Conservation (phyloP, 2,888 invertebrate species). For the Drosophila imparisetae region DNA sequence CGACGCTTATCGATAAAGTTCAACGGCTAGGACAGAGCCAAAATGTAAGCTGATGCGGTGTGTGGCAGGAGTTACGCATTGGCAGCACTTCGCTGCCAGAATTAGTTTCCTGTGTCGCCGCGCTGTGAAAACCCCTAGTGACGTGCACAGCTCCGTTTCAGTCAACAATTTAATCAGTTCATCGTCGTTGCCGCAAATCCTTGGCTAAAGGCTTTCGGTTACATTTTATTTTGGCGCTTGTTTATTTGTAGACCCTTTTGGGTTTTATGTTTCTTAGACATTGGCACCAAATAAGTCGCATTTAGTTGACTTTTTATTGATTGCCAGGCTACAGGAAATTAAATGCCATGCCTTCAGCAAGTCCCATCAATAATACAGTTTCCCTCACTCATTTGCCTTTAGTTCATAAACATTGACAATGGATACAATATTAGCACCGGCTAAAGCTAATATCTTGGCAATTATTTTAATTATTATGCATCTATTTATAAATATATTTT, state of each 20-base stretch:
- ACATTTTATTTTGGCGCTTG: conserved; percentile 51
- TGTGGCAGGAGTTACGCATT: conserved; percentile 14
- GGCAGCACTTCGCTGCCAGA: conserved; percentile 67
- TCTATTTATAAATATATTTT: conserved; percentile 3
- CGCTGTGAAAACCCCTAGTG: conserved; percentile 40
- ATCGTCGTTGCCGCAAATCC: conserved; percentile 67
- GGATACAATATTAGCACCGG: conserved; percentile 40
- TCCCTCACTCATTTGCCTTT: conserved; percentile 21
- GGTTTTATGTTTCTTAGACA: conserved; percentile 49
- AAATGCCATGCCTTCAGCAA: conserved; percentile 55
- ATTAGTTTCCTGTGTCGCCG: conserved; percentile 65
- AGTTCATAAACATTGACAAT: conserved; percentile 31
- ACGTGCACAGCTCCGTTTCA: conserved; percentile 39
- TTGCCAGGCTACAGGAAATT: conserved; percentile 67
- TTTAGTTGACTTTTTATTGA: conserved; percentile 70
- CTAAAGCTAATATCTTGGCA: conserved; percentile 28
- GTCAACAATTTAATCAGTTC: conserved; percentile 80
- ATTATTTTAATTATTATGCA: conserved; percentile 38
- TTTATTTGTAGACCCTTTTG: conserved; percentile 66
- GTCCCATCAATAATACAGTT: conserved; percentile 49
- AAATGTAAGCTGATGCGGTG: background rate
- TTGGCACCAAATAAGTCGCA: conserved; percentile 58
- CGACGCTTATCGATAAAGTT: conserved; percentile 77
- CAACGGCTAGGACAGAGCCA: conserved; percentile 50
- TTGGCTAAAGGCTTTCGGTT: conserved; percentile 56